Conservation (phyloP, 2,113 vertebrate genomes). For the Periophthalmodon schlosseri region DNA sequence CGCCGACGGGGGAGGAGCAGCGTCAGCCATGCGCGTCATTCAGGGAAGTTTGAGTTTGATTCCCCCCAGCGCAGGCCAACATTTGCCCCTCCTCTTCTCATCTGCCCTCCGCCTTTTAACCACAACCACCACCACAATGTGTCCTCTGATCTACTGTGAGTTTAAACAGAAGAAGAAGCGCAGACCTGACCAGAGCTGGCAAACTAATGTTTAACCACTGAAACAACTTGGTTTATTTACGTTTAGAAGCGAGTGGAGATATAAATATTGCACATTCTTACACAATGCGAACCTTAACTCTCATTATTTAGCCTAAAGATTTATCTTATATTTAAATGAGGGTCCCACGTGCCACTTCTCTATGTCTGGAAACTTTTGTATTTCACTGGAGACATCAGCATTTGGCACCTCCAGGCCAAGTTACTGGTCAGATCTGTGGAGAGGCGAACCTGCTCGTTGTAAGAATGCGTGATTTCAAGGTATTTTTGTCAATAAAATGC, state of each 20-base stretch:
- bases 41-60: constrained; percentile 38
- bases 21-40: constrained; percentile 36
- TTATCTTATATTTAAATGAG: no score
- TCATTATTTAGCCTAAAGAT: no score
- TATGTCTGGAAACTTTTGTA: no score
- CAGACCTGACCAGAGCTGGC: background rate
- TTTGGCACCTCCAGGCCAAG: no score
- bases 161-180: background rate
- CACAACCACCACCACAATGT: background rate
- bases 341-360: no score
- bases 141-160: background rate
- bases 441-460: no score
- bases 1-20: constrained; percentile 55
- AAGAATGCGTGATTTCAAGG: no score
- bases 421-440: no score
- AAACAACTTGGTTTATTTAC: background rate
- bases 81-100: constrained; percentile 43
- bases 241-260: background rate
- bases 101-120: background rate
- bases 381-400: no score
- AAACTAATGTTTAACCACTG: background rate
- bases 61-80: background rate
- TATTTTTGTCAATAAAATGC: no score
- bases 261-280: no score
- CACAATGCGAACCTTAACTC: no score